Evolutionary conservation across 2,113 vertebrate species (phyloP), one percentile per base, ranked within the genome.

Genomic region (Xiphorhynchus elegans): DNA sequence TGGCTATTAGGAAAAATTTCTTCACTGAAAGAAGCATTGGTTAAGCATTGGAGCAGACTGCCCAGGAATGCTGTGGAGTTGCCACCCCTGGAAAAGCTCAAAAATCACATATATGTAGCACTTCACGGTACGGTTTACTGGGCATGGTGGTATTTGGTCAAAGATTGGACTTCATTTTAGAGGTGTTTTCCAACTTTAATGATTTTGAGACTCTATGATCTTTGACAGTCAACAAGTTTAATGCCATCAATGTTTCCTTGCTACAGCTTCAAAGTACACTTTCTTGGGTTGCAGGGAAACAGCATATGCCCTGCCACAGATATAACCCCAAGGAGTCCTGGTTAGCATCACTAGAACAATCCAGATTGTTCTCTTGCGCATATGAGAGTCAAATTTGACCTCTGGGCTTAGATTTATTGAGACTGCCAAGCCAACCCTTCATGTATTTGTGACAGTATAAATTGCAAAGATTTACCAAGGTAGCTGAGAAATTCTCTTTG

Each of bases 241-340:
- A 35, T 50, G 49, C 10, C 20, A 7, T 52, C 1, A 1, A 10
- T 40, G 12, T 23, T 72, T 25, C 11, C 35, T 72, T 50, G 47
- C 13, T 44, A 28, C 8, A 47, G 3, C 5, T 75, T 20, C 2
- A 2, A 78, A 19, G 21, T 49, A 8, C 11, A 11, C 5, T 63
- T 50, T 17, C 21, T 47, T 39, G 20, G 4, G 7, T 47, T 78
- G 26, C 47, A 68, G 10, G 39, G 9, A 68, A 72, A 42, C 16
- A 67, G 17, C 10, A 26, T 50, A 17, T 52, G 8, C 25, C 21
- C 15, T 1, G 1, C n/a, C 10, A 49, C 0, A 2, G 17, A 12
- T 12, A 20, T 25, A 29, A 50, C 15, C 8, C 14, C 1, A 1
- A 62, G 13, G 21, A 28, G 13, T 25, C 21, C 1, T 10, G 11